phyloP scores from a whole-genome alignment of 2,113 vertebrate genomes.

The Paramisgurnus dabryanus region DNA sequence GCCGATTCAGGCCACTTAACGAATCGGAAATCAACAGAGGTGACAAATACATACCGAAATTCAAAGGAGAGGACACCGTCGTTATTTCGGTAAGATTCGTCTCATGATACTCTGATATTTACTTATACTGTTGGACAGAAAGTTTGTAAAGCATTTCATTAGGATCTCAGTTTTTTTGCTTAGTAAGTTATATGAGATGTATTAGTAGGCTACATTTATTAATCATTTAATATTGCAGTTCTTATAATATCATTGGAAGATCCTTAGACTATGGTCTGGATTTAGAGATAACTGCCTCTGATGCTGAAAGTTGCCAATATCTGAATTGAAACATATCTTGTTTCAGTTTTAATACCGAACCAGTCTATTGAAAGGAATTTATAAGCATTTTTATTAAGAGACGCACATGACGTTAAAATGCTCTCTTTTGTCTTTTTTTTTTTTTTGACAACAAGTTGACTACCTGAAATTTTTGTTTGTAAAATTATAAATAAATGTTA shows the following conservation, averaged over 20 bases:
- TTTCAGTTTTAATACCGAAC: not conserved
- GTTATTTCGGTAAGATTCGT: conserved; percentile 82
- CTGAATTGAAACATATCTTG: not conserved
- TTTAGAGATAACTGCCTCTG: too few species aligned
- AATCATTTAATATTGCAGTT: too few species aligned
- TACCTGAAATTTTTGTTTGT: not conserved
- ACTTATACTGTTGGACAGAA: not conserved
- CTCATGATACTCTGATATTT: too few species aligned
- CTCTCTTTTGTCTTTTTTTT: not conserved
- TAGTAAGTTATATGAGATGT: not conserved
- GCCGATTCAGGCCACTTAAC: conserved; percentile 90
- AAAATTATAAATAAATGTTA: not conserved
- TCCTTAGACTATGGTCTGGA: too few species aligned
- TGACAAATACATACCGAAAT: conserved; percentile 88
- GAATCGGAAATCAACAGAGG: conserved; percentile 85
- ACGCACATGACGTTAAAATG: not conserved
- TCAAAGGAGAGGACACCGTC: conserved; percentile 90
- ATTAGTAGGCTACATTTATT: too few species aligned
- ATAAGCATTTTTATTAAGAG: too few species aligned
- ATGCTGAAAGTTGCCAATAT: too few species aligned
- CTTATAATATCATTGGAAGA: too few species aligned
- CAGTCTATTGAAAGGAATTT: too few species aligned
- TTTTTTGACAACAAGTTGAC: not conserved
- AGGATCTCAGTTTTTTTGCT: not conserved
- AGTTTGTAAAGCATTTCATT: not conserved